phyloP scores from a whole-genome alignment of 2,113 vertebrate species.

The Forbesichthys agassizii region DNA sequence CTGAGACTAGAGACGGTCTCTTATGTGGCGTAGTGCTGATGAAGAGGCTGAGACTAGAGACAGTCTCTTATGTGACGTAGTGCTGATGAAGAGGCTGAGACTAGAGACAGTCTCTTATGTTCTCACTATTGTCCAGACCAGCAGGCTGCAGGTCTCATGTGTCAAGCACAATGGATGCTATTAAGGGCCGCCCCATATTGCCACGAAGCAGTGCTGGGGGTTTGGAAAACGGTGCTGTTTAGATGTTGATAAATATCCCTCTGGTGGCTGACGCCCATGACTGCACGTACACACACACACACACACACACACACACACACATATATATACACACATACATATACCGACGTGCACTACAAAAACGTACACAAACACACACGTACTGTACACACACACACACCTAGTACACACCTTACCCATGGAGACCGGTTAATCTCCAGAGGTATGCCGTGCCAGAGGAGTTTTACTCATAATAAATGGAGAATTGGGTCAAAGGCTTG shows the following conservation, averaged over 20 bases:
- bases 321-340: background rate
- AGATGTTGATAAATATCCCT: too few species aligned
- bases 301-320: background rate
- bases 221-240: too few species aligned
- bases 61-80: too few species aligned
- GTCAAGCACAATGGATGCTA: slow-evolving; percentile 12
- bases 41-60: too few species aligned
- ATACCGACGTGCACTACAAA: background rate
- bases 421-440: slow-evolving; percentile 63
- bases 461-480: slow-evolving; percentile 42
- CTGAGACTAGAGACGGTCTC: too few species aligned
- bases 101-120: too few species aligned
- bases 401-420: slow-evolving; percentile 15
- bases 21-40: too few species aligned
- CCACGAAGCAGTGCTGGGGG: too few species aligned
- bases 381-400: background rate
- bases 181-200: slow-evolving; percentile 27
- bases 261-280: too few species aligned
- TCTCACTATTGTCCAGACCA: too few species aligned
- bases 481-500: slow-evolving; percentile 67
- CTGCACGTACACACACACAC: background rate
- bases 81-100: too few species aligned
- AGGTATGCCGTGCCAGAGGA: slow-evolving; percentile 58
- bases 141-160: slow-evolving; percentile 11
- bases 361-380: background rate